phyloP scores from a whole-genome alignment of 2,797 vertebrate genomes.

The Sphenodon punctatus region DNA sequence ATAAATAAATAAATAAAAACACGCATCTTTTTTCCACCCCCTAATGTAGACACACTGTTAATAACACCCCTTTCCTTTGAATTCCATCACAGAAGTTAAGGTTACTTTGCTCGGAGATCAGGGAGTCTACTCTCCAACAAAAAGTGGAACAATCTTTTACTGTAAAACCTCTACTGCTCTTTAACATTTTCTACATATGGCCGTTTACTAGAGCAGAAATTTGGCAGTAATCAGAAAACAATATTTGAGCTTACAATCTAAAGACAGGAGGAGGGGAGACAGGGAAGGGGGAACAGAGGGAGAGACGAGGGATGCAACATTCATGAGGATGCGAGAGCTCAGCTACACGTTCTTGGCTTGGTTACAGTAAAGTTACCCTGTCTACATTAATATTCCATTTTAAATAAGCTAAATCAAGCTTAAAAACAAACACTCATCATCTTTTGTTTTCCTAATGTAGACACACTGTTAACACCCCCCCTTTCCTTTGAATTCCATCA shows the following conservation, averaged over 20 bases:
- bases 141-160: not conserved
- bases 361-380: not conserved
- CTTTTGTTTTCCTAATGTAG: too few relatives aligned
- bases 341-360: too few relatives aligned
- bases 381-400: not conserved
- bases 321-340: too few relatives aligned
- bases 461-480: not conserved
- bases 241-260: too few relatives aligned
- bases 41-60: too few relatives aligned
- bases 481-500: not conserved
- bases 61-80: not conserved
- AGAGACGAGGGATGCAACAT: too few relatives aligned
- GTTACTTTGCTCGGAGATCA: not conserved
- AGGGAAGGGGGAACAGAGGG: too few relatives aligned
- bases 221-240: not conserved
- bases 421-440: too few relatives aligned
- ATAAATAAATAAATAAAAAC: too few relatives aligned
- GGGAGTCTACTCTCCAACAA: not conserved
- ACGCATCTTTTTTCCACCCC: too few relatives aligned
- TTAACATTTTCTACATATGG: not conserved
- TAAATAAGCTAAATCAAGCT: fast-evolving
- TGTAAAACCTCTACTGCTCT: not conserved
- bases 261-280: too few relatives aligned
- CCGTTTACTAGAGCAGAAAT: not conserved
- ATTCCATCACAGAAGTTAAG: not conserved